These are phyloP conservation scores for Psilopogon haemacephalus DNA, from an alignment of 2,113 vertebrate genomes.

Conservation along the genomic window DNA sequence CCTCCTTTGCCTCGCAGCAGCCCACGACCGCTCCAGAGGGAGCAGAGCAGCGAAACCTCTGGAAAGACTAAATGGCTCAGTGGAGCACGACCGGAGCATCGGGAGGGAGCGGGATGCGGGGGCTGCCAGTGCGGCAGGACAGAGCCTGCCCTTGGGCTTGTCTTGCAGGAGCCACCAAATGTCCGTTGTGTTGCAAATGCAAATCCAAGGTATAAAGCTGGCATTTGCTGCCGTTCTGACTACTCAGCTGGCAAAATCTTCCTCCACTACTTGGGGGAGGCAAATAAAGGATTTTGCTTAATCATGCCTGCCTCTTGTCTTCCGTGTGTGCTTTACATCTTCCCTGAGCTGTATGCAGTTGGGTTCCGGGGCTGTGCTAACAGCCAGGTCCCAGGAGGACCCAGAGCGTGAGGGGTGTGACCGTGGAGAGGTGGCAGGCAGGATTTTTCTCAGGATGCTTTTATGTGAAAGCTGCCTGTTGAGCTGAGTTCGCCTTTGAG, in stretches of 20 bases:
- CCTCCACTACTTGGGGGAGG: fast-evolving
- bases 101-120: background rate
- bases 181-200: background rate
- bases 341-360: fast-evolving
- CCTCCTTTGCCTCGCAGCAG: background rate
- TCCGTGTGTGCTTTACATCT: background rate
- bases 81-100: fast-evolving
- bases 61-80: background rate
- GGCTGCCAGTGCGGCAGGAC: fast-evolving
- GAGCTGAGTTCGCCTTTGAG: background rate
- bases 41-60: background rate
- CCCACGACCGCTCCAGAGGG: background rate
- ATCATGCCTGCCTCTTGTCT: background rate
- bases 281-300: background rate
- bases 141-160: fast-evolving
- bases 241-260: background rate
- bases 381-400: background rate
- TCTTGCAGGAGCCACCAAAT: background rate
- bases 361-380: background rate
- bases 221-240: background rate
- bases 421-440: background rate
- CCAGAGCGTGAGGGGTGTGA: background rate
- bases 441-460: fast-evolving
- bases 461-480: background rate
- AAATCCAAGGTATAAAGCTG: background rate